Evolutionary conservation across 1,140 invertebrate species (phyloP), one percentile per base, ranked within the genome.

Genomic region (Globodera rostochiensis): DNA sequence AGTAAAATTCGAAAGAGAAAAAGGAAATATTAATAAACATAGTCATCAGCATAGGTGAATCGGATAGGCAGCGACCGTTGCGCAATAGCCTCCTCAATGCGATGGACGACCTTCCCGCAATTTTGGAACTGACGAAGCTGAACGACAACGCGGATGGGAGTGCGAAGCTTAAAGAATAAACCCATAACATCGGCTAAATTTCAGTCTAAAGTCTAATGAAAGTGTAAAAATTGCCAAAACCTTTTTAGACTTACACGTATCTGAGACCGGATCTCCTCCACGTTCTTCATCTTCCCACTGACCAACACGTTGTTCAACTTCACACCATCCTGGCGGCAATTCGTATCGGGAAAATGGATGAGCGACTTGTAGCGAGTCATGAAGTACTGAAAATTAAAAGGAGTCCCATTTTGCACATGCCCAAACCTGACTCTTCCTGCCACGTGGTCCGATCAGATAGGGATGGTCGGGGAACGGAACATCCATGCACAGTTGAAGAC

Each of bases 231-330:
- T 21, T 36, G 46, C 13, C 21, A 53, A 25, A 19, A n/a, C 5
- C 25, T 11, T 9, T 15, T 8, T 4, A 80, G 47, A 71, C 53
- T 66, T 73, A 81, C 80, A 19, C 81, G 81, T 66, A 82, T 71
- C 19, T 82, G 77, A 13, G 79, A 57, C 21, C 81, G 69, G 57
- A 82, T 74, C 25, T 82, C 81, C 69, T 82, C 81, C 6, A 82
- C 81, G 67, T 67, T 82, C 80, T 82, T 82, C 80, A 82, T 80
- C 64, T 77, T 64, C 19, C 81, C 81, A 47, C 71, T 81, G 45
- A 82, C 73, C 15, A 82, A 69, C 6, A 82, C 81, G 57, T 82
- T 80, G 80, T 82, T 82, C 60, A 81, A 70, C n/a, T 81, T 80
- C 25, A 81, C 53, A 46, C 81, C 81, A 57, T 67, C 79, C 36